phyloP scores from a whole-genome alignment of 2,113 vertebrate species.

The Psilopogon haemacephalus region DNA sequence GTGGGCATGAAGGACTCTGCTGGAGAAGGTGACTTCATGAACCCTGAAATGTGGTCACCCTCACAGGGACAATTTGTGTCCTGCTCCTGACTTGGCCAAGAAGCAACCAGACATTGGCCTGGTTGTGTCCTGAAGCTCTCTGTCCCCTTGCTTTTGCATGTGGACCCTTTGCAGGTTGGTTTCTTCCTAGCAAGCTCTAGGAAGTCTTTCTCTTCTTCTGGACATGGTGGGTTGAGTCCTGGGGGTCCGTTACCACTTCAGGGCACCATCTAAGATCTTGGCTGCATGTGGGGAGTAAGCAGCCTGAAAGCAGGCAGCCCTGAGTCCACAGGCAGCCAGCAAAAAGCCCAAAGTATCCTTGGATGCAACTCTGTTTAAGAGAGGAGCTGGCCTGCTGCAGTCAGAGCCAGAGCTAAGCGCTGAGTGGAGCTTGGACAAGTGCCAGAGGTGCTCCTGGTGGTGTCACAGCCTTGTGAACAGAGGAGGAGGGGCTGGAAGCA shows the following conservation, averaged over 20 bases:
- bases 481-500: background rate
- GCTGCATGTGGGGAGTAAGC: background rate
- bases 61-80: background rate
- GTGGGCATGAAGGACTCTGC: background rate
- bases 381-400: background rate
- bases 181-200: no score
- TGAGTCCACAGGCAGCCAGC: background rate
- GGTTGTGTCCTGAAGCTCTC: background rate
- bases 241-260: background rate
- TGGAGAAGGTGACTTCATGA: constrained; percentile 13
- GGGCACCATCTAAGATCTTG: background rate
- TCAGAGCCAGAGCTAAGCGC: background rate
- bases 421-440: background rate
- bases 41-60: background rate
- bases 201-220: no score
- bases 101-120: background rate
- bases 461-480: background rate
- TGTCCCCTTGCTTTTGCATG: background rate
- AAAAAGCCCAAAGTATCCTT: background rate
- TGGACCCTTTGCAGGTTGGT: no score
- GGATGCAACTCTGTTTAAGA: no score
- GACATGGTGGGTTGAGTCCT: no score
- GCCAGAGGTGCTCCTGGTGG: background rate
- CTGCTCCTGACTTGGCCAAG: background rate
- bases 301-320: background rate